Evolutionary conservation across 23 tunicate species (phyloP).

Genomic region (Aplidium turbinatum): DNA sequence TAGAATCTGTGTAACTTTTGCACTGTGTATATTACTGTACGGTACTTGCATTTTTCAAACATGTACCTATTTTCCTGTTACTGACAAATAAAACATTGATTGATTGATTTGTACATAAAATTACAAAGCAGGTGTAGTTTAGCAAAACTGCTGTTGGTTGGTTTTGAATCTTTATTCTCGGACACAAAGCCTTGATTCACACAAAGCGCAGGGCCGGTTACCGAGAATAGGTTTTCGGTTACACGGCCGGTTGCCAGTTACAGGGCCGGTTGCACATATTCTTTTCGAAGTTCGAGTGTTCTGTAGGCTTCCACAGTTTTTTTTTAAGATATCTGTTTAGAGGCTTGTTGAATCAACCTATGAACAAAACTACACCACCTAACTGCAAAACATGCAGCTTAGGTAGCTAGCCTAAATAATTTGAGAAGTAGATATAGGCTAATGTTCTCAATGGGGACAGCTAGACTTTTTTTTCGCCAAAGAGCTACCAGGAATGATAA

Average conservation of each 20-base stretch:
- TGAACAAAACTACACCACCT: conserved; percentile 13
- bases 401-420: conserved; percentile 7
- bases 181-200: conserved; percentile 10
- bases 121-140: conserved; percentile 20
- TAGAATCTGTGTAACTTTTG: no score
- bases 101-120: conserved; percentile 31
- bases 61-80: no score
- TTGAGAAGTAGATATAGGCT: no score
- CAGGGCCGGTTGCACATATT: no score
- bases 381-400: background rate
- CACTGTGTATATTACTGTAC: no score
- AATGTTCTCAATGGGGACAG: background rate
- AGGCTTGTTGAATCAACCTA: conserved; percentile 29
- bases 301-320: no score
- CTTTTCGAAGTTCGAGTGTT: no score
- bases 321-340: conserved; percentile 12
- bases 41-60: no score
- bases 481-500: conserved; percentile 29
- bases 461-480: conserved; percentile 2
- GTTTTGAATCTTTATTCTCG: conserved; percentile 1
- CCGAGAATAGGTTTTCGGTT: conserved; percentile 8
- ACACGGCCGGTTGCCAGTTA: no score
- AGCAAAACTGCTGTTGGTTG: conserved; percentile 5
- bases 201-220: background rate
- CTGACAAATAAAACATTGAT: conserved; percentile 17